Base-by-base conservation (phyloP, 2,113 vertebrate genomes). In the Pyxicephalus adspersus region DNA sequence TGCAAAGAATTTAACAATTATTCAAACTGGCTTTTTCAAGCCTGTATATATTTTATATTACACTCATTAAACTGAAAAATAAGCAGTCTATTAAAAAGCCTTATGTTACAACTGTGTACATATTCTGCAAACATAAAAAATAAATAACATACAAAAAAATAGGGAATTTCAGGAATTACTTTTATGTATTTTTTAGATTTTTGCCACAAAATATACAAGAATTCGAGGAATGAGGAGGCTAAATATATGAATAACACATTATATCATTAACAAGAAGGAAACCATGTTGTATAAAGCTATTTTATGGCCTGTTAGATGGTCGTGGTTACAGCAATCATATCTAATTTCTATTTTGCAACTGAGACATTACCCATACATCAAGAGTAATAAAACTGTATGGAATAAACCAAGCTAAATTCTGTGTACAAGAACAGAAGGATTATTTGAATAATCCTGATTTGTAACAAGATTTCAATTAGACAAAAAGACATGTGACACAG, bases 61-160 rank as follows among this genome's bases (percentile, higher is more conserved):
- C 88, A 83, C 84, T 88, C 89, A 89, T 90, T 87, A 90, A 87
- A 87, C 85, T 86, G 23, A 66, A 88, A 85, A 87, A 83, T 85
- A 88, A 86, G 87, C 83, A 84, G 82, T 76, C 64, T 78, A 85
- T 84, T 88, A 86, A 85, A 86, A 66, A 58, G n/a, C 16, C 13
- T 34, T 72, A 31, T 58, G 28, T 52, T 20, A 34, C 26, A 58
- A n/a, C 54, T 72, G 9, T 73, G 16, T 31, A 34, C 29, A 23
- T 55, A 57, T 17, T 16, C 25, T 34, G 7, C 52, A 52, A 26
- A 50, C 13, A 28, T 70, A 26, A 26, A 70, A 70, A 26, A 52
- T 28, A 28, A 2, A 50, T 45, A 28, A 28, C 52, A 52, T 20
- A 28, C 3, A 25, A 68, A 68, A n/a, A n/a, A n/a, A n/a, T n/a